phyloP scores from a whole-genome alignment of 2,888 invertebrate genomes.

The Leptopilina drosophilae region DNA sequence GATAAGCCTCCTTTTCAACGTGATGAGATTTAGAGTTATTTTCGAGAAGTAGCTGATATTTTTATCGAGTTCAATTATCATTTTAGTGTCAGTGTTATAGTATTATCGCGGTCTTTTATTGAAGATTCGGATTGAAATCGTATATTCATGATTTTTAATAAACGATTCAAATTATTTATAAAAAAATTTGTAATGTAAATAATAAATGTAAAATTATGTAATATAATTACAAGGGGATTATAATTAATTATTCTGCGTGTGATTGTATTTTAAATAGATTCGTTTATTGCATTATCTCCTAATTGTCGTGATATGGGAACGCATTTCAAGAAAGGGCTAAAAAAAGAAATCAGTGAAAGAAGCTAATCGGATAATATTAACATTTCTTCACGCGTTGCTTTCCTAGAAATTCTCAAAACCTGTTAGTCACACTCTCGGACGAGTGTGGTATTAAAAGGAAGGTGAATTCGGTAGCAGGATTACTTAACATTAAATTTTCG shows the following conservation, averaged over 20 bases:
- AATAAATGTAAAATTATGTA: too few species aligned
- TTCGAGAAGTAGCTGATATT: not conserved
- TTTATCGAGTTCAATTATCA: conserved; percentile 8
- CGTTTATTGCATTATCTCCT: too few species aligned
- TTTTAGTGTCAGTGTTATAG: not conserved
- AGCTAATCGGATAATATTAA: conserved; percentile 4
- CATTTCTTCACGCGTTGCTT: conserved; percentile 26
- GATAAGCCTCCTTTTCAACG: conserved; percentile 5
- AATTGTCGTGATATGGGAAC: not conserved
- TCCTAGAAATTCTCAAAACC: conserved; percentile 30
- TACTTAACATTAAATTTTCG: too few species aligned
- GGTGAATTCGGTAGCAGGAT: too few species aligned
- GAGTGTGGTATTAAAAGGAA: too few species aligned
- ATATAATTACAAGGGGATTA: too few species aligned
- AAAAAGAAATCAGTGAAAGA: too few species aligned
- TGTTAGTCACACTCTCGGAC: conserved; percentile 18
- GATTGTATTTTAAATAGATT: too few species aligned
- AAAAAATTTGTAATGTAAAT: too few species aligned
- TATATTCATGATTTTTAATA: not conserved
- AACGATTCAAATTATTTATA: too few species aligned
- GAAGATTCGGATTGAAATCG: not conserved
- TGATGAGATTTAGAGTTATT: not conserved
- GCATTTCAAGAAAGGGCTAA: not conserved
- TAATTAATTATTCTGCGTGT: too few species aligned
- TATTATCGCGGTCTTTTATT: not conserved